Base-by-base conservation (phyloP, 2,888 invertebrate species). In the Amblyjoppa fuscipennis region DNA sequence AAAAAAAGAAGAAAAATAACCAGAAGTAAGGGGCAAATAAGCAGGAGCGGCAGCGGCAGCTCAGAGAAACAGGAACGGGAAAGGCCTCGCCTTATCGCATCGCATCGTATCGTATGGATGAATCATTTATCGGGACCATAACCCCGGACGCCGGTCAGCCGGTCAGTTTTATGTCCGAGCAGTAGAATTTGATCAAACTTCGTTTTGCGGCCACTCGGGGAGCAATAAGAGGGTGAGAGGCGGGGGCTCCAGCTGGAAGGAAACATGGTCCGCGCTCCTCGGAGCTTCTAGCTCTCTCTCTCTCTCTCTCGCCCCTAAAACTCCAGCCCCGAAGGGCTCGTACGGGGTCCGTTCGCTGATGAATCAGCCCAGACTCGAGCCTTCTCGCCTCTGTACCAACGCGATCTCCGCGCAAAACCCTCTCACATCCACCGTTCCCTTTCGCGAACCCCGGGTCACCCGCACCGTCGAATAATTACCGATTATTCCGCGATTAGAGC, bases 131-230 rank as follows among this genome's bases (percentile, higher is more conserved):
- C 93, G 93, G 88, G 87, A 80, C 93, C 87, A 92, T 94, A 94
- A 93, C 91, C 91, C 90, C 84, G 90, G 89, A 78, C 66, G 64
- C 45, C 56, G 66, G 69, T 45, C 85, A 82, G 87, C 84, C 90
- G 94, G 94, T 94, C 94, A 94, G 94, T 94, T 94, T 94, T 94
- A 94, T 94, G 93, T 92, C 90, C 90, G 92, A 92, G 92, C 92
- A 92, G 93, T 94, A 93, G 94, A 94, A 94, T 94, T 94, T 94
- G 94, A 94, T 94, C 94, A 94, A 94, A 94, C 92, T 94, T 93
- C 93, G 93, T 93, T 94, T 94, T 94, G 94, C 94, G 93, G 93
- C 91, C 93, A 94, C 94, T 94, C 93, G 92, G 94, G 94, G 94
- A 94, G 94, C 92, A 94, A 94, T 94, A 94, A 94, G 93, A 88